Percentiles rank a stretch among this genome's conserved stretches.
phyloP scores from a whole-genome alignment of 2,888 invertebrate genomes.

The Yponomeuta evonymella region DNA sequence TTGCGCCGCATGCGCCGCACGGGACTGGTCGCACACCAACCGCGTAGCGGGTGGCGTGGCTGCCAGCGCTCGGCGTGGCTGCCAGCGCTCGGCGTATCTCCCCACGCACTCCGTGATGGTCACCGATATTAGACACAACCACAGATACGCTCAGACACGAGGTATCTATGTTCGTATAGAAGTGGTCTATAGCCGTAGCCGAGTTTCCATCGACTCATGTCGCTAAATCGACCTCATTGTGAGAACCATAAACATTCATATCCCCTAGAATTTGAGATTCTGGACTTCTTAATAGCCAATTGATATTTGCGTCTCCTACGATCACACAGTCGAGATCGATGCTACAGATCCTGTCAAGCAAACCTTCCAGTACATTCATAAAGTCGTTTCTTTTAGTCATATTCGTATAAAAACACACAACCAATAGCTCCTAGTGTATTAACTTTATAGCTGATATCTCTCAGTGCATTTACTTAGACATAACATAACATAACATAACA shows the following conservation, averaged over 20 bases:
- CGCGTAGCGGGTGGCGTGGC: slow-evolving; percentile 11
- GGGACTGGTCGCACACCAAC: slow-evolving; percentile 8
- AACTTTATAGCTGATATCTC: not conserved
- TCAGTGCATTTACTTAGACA: not conserved
- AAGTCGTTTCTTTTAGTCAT: not conserved
- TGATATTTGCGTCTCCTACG: not conserved
- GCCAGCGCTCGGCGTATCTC: not conserved
- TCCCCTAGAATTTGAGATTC: not conserved
- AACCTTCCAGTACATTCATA: not conserved
- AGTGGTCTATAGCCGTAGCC: not conserved
- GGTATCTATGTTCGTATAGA: not conserved
- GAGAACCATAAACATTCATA: not conserved
- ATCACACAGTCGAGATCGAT: not conserved
- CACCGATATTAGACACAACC: slow-evolving; percentile 7
- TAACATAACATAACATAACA: too few species aligned
- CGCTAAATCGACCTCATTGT: not conserved
- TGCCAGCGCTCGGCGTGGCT: not conserved
- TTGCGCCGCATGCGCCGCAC: slow-evolving; percentile 1
- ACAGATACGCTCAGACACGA: not conserved
- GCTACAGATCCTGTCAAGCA: not conserved
- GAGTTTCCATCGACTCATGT: not conserved
- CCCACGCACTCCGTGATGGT: slow-evolving; percentile 15
- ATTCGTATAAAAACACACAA: slow-evolving; percentile 4
- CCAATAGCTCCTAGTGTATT: not conserved
- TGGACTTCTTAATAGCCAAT: not conserved